A percentile compares a stretch with the other conserved stretches of the same genome.
Evolutionary conservation across 1,140 invertebrate genomes (phyloP).

Genomic region (Drosophila takahashii): DNA sequence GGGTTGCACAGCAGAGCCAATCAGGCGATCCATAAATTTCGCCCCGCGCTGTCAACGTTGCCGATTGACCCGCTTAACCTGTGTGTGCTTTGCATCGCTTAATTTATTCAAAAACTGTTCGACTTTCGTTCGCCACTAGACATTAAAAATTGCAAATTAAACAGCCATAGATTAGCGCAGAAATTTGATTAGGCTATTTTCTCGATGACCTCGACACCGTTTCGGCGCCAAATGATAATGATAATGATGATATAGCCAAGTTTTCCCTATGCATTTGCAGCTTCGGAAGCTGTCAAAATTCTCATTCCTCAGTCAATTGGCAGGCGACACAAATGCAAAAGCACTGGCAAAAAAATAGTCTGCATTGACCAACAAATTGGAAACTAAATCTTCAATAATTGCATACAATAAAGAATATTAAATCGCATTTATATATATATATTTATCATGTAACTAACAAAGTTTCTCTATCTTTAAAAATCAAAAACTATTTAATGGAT

Average conservation of each 20-base stretch:
- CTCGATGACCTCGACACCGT: constrained; percentile 43
- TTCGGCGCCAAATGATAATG: neutral
- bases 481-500: neutral
- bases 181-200: constrained; percentile 31
- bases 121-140: constrained; percentile 32
- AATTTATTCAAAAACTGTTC: constrained; percentile 57
- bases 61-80: constrained; percentile 29
- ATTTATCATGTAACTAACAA: too few species aligned
- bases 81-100: constrained; percentile 6
- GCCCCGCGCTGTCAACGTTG: neutral
- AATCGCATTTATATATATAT: too few species aligned
- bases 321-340: constrained; percentile 4
- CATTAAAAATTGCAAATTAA: neutral
- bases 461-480: too few species aligned
- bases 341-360: neutral
- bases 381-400: too few species aligned
- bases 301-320: constrained; percentile 7
- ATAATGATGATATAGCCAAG: constrained; percentile 24
- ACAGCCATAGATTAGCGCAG: constrained; percentile 26
- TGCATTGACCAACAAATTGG: too few species aligned
- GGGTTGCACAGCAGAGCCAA: constrained; percentile 21
- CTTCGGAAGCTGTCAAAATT: constrained; percentile 18
- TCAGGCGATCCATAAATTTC: constrained; percentile 11
- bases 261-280: constrained; percentile 9
- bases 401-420: too few species aligned